A percentile compares a stretch with the other conserved stretches of the same genome.
Conservation (phyloP, 2,113 vertebrate species). For the Ranitomeya imitator region DNA sequence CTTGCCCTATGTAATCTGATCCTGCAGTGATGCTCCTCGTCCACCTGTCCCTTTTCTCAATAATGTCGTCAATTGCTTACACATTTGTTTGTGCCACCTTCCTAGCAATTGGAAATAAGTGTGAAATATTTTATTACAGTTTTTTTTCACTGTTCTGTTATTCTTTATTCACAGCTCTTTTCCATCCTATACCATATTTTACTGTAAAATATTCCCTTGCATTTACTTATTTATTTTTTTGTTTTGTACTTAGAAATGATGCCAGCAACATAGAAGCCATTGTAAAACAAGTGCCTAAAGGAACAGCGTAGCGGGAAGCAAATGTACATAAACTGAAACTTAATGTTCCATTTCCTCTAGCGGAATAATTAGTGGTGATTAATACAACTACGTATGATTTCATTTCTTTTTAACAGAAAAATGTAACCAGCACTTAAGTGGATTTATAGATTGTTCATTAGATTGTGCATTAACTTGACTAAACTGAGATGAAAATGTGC, state of each 20-base stretch:
- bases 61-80: no score
- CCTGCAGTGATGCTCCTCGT: not conserved
- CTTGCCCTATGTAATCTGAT: not conserved
- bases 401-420: constrained; percentile 35
- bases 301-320: constrained; percentile 7
- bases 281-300: constrained; percentile 26
- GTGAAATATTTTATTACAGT: not conserved
- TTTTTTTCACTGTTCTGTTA: not conserved
- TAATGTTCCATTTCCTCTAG: constrained; percentile 36
- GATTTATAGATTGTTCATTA: constrained; percentile 28
- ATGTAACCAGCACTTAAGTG: constrained; percentile 38
- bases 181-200: not conserved
- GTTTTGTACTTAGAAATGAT: constrained; percentile 13
- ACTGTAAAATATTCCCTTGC: not conserved
- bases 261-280: not conserved
- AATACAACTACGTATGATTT: constrained; percentile 30
- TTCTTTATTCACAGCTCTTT: not conserved
- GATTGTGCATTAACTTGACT: not conserved
- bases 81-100: not conserved
- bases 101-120: not conserved
- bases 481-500: constrained; percentile 20
- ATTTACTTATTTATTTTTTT: not conserved
- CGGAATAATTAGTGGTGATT: constrained; percentile 37
- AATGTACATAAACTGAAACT: constrained; percentile 16
- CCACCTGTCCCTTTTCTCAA: not conserved